These are phyloP conservation scores for Heliothis virescens DNA, from an alignment of 1,140 invertebrate species.

Conservation along the genomic window DNA sequence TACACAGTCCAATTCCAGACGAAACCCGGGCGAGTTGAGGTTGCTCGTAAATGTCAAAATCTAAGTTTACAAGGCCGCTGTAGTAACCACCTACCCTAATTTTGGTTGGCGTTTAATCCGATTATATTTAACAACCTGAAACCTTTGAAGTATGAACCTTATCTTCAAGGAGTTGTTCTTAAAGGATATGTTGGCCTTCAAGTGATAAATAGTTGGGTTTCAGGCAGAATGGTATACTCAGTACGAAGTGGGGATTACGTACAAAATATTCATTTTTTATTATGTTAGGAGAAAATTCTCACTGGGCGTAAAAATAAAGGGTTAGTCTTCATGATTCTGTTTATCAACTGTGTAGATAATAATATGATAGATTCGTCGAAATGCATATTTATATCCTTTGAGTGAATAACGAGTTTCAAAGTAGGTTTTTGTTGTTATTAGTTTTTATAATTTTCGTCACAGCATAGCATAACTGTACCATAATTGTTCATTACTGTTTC, in stretches of 20 bases:
- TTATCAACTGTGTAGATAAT: too few relatives aligned
- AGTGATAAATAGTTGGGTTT: slow-evolving; percentile 19
- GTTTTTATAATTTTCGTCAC: too few relatives aligned
- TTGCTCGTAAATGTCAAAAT: slow-evolving; percentile 51
- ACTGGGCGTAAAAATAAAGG: neutral
- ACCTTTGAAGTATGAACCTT: slow-evolving; percentile 44
- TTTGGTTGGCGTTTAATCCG: slow-evolving; percentile 49
- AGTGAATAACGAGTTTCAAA: too few relatives aligned
- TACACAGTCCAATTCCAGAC: neutral
- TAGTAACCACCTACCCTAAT: slow-evolving; percentile 50
- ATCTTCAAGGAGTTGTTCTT: slow-evolving; percentile 19
- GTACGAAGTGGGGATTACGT: neutral
- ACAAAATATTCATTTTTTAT: neutral
- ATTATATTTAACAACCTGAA: slow-evolving; percentile 48
- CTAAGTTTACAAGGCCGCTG: slow-evolving; percentile 46
- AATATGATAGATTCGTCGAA: too few relatives aligned
- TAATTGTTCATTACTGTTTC: too few relatives aligned
- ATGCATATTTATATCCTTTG: too few relatives aligned
- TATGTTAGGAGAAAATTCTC: neutral
- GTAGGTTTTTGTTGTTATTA: too few relatives aligned
- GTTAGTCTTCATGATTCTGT: too few relatives aligned
- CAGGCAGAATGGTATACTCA: neutral
- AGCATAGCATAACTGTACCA: too few relatives aligned
- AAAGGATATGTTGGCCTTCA: slow-evolving; percentile 29
- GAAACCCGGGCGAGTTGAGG: slow-evolving; percentile 7